Base-by-base conservation (phyloP, 2,797 vertebrate species). In the Amblyraja radiata region DNA sequence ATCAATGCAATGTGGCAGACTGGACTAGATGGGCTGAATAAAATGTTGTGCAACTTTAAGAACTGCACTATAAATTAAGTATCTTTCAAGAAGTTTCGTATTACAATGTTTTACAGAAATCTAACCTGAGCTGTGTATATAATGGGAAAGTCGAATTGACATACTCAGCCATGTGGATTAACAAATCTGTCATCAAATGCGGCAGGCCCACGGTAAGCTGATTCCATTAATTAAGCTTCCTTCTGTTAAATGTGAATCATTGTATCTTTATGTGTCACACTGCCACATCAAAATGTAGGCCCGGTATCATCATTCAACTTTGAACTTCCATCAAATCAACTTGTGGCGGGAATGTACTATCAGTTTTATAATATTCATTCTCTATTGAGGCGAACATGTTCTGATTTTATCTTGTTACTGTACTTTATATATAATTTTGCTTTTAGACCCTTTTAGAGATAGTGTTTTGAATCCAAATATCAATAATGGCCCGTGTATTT, bases 71-170 rank as follows among this genome's bases (percentile, higher is more conserved):
- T 68, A 65, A 88, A 36, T 9, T 1, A 88, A 9, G n/a, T 63
- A 65, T 86, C 1, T 86, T 86, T 16, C 6, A 86, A 63, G 61
- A 21, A 88, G 63, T 18, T 88, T 36, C 16, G n/a, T 11, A 23
- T n/a, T 92, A 25, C 39, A 92, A n/a, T 92, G 39, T 76, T 76
- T 92, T 92, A 11, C 68, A 92, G 90, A 39, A 91, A 13, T 46
- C 90, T 74, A 91, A 6, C 39, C 71, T 92, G 90, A 92, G 16
- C 1, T 92, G 90, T 58, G 16, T 6, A 21, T 92, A 74, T n/a
- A 25, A 76, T 92, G 90, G 32, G 71, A 18, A 2, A 21, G 18
- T 25, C 23, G 3, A 25, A 25, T 74, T 6, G 5, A 21, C 1
- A 71, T 3, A 21, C 2, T 1, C 0, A 6, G 90, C 68, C 68